Conservation (phyloP, 2,113 vertebrate genomes). For the Pantherophis guttatus region DNA sequence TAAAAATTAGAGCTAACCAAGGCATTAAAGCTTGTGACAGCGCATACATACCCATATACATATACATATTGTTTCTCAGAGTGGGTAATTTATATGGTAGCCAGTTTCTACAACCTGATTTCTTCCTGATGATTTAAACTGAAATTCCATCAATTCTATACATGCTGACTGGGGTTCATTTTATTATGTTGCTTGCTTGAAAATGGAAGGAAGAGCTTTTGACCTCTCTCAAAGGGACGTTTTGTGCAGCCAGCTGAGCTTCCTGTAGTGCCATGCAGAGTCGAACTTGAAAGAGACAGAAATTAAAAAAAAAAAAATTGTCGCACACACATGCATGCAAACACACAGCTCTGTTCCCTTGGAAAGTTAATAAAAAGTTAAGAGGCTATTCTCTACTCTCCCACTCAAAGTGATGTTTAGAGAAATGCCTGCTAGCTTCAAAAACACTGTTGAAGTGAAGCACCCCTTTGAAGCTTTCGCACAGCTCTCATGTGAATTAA, state of each 20-base stretch:
- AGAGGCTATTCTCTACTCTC: background rate
- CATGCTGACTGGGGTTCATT: background rate
- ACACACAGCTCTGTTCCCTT: background rate
- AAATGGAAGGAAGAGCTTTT: background rate
- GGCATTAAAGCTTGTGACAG: background rate
- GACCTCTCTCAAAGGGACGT: background rate
- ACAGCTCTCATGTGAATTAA: background rate
- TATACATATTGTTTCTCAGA: background rate
- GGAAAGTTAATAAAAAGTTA: background rate
- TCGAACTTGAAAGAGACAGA: background rate
- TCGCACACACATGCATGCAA: background rate
- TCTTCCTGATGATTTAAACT: background rate
- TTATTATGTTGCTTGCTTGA: background rate
- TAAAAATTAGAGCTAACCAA: background rate
- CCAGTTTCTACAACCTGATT: background rate
- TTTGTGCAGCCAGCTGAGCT: background rate
- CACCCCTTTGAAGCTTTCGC: background rate
- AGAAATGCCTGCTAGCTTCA: background rate
- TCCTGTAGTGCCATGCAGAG: background rate
- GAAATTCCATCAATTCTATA: background rate
- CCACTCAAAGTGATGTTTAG: background rate
- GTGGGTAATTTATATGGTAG: background rate
- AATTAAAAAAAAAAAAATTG: background rate
- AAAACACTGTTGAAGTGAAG: background rate
- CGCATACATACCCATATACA: background rate